Evolutionary conservation across 2,113 vertebrate genomes (phyloP), one percentile per base, ranked within the genome.

Genomic region (Cyanoramphus novaezelandiae): DNA sequence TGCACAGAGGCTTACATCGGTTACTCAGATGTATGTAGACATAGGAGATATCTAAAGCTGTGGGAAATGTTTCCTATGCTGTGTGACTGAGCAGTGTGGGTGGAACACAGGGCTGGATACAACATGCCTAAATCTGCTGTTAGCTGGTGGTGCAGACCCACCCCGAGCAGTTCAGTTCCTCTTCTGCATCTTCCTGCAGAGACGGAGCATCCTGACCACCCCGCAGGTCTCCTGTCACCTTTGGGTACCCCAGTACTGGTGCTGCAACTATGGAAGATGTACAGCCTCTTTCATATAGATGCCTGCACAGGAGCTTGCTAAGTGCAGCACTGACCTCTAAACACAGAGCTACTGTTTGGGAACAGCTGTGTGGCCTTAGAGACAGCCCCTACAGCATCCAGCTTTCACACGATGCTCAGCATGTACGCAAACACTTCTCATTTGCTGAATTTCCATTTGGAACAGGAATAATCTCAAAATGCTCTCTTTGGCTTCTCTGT

Each of bases 101-200:
- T 63, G 52, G 59, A 63, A 57, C 33, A 23, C 11, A 63, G 41
- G 28, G 17, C 59, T 78, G 76, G 70, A 87, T 41, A 62, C 59
- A 50, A 44, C 29, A 39, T 39, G 35, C 49, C 41, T 53, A 65
- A 46, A 87, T 80, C 62, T 53, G 29, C 14, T 43, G 16, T 71
- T 50, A 76, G 11, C 35, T 67, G 46, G 6, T 37, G 18, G 13
- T 50, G 16, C 16, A 50, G 63, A 60, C 46, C 20, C 62, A 57
- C 2, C 4, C 25, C 0, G 0, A n/a, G 37, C 27, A 43, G 33
- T 35, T 44, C 14, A 3, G 28, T 67, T 76, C 44, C 31, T 86
- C 33, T 69, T 92, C 49, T 67, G 25, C 85, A 71, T 82, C 67
- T 11, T 80, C 14, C 41, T 25, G 29, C 5, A 3, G 23, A 37